These are phyloP conservation scores for Apus apus DNA, from an alignment of 2,113 vertebrate genomes.

Conservation along the genomic window DNA sequence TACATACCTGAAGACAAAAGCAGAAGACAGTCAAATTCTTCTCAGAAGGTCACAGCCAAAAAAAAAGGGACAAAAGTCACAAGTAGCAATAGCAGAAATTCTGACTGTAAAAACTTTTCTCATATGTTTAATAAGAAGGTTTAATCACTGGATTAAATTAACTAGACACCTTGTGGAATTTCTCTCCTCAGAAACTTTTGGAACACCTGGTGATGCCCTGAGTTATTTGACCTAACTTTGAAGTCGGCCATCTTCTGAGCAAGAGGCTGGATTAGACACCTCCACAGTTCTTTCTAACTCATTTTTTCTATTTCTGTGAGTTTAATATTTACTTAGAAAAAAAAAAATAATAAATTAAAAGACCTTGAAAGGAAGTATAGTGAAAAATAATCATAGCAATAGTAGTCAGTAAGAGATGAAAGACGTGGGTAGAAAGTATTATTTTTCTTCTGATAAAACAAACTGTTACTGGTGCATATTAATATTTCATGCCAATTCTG, in stretches of 20 bases:
- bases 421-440: not conserved
- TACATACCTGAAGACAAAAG: not conserved
- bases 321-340: no score
- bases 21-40: not conserved
- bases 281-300: not conserved
- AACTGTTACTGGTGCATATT: not conserved
- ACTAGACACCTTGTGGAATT: not conserved
- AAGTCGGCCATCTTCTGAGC: not conserved
- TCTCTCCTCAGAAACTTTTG: not conserved
- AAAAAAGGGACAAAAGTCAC: not conserved
- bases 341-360: not conserved
- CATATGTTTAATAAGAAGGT: not conserved
- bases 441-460: not conserved
- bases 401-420: not conserved
- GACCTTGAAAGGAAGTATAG: not conserved
- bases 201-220: accelerated
- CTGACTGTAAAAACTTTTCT: not conserved
- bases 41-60: not conserved
- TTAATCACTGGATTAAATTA: not conserved
- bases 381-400: not conserved
- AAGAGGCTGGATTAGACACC: not conserved
- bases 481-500: not conserved
- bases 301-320: not conserved
- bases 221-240: not conserved
- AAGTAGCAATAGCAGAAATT: not conserved